A percentile compares a stretch with the other conserved stretches of the same genome.
phyloP scores from a whole-genome alignment of 2,113 vertebrate species.

The Galeopterus variegatus region DNA sequence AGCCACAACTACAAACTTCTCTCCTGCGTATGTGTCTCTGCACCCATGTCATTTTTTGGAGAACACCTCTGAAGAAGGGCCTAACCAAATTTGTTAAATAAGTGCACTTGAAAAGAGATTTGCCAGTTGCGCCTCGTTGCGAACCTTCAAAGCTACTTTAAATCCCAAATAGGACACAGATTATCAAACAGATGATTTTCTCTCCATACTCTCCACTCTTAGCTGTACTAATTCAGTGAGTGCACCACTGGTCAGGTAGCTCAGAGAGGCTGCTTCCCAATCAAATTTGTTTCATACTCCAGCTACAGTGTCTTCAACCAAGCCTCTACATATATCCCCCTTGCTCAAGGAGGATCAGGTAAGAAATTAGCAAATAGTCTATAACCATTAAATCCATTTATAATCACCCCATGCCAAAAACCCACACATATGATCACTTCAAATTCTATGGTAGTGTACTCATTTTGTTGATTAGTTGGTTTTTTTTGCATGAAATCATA shows the following conservation, averaged over 20 bases:
- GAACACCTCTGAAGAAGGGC: background rate
- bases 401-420: background rate
- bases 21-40: background rate
- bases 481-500: background rate
- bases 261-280: background rate
- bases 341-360: background rate
- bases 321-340: background rate
- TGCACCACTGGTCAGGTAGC: background rate
- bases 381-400: background rate
- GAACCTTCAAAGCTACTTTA: background rate
- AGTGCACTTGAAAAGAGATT: background rate
- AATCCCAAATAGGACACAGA: background rate
- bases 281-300: background rate
- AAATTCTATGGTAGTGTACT: background rate
- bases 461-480: background rate
- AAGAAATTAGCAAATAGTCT: background rate
- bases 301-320: background rate
- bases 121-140: background rate
- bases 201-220: background rate
- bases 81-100: background rate
- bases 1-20: background rate
- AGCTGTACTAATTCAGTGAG: background rate
- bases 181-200: background rate
- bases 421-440: background rate
- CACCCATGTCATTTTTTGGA: background rate